These are phyloP conservation scores for Andrena trimmerana DNA, from an alignment of 2,888 invertebrate species.

Conservation along the genomic window DNA sequence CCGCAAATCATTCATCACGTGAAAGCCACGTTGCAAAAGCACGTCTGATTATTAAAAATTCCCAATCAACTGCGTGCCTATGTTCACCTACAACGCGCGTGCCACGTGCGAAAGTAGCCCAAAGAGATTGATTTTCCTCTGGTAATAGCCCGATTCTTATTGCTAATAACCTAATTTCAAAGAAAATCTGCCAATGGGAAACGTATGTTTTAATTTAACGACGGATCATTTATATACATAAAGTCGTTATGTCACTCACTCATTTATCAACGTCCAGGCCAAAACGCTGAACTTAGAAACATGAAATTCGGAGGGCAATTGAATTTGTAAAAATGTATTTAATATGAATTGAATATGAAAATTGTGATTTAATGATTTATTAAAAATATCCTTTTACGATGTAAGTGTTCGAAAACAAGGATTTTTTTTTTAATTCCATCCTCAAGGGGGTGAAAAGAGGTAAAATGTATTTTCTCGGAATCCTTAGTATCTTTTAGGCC, in stretches of 20 bases:
- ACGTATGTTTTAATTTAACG: neutral
- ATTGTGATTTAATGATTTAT: no score
- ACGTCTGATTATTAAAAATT: conserved; percentile 22
- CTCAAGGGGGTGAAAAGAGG: no score
- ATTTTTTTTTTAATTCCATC: no score
- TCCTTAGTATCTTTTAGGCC: no score
- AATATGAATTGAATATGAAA: no score
- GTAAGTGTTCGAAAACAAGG: no score
- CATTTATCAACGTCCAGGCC: no score
- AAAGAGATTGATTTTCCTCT: conserved; percentile 57
- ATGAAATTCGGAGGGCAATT: no score
- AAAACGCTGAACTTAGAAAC: no score
- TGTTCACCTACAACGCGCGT: neutral
- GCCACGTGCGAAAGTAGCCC: conserved; percentile 51
- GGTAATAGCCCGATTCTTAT: conserved; percentile 47
- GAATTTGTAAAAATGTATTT: no score
- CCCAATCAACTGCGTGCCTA: neutral
- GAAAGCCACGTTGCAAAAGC: conserved; percentile 3
- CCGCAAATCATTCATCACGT: neutral
- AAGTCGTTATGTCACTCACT: neutral
- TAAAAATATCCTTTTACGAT: no score
- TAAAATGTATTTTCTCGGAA: no score
- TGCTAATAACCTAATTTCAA: conserved; percentile 48
- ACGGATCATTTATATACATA: neutral
- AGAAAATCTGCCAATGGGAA: conserved; percentile 26